Conservation (phyloP, 2,888 invertebrate genomes). For the Melanargia galathea region DNA sequence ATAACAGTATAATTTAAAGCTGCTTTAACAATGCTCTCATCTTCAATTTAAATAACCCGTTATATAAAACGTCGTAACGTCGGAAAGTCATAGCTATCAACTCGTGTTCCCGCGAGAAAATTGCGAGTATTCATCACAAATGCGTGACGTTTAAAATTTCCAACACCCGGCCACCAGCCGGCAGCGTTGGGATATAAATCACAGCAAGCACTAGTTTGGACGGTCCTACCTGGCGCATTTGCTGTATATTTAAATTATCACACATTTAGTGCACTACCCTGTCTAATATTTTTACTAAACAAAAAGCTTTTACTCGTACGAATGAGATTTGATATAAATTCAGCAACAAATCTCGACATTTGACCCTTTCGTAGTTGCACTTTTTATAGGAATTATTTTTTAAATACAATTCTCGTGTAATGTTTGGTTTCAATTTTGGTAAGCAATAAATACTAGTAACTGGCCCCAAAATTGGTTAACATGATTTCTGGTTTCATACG, state of each 20-base stretch:
- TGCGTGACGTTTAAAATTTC: slow-evolving; percentile 80
- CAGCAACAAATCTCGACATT: slow-evolving; percentile 5
- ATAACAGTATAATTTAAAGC: slow-evolving; percentile 17
- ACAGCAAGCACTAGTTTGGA: slow-evolving; percentile 69
- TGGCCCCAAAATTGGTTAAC: slow-evolving; percentile 51
- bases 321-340: background rate
- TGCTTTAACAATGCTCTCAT: slow-evolving; percentile 31
- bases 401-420: slow-evolving; percentile 9
- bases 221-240: slow-evolving; percentile 50
- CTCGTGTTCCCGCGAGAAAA: slow-evolving; percentile 70
- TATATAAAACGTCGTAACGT: slow-evolving; percentile 49
- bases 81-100: slow-evolving; percentile 60
- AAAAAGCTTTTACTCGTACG: slow-evolving; percentile 14
- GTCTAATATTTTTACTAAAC: slow-evolving; percentile 30
- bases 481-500: slow-evolving; percentile 61
- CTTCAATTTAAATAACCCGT: slow-evolving; percentile 40
- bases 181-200: slow-evolving; percentile 68
- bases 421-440: slow-evolving; percentile 28
- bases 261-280: slow-evolving; percentile 33
- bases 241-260: slow-evolving; percentile 44
- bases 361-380: background rate
- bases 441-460: slow-evolving; percentile 32
- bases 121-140: slow-evolving; percentile 79
- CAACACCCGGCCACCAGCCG: slow-evolving; percentile 54
- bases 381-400: slow-evolving; percentile 11